Percentiles rank a stretch among this genome's conserved stretches.
Evolutionary conservation across 2,797 vertebrate species (phyloP).

Genomic region (Distichodus sexfasciatus): DNA sequence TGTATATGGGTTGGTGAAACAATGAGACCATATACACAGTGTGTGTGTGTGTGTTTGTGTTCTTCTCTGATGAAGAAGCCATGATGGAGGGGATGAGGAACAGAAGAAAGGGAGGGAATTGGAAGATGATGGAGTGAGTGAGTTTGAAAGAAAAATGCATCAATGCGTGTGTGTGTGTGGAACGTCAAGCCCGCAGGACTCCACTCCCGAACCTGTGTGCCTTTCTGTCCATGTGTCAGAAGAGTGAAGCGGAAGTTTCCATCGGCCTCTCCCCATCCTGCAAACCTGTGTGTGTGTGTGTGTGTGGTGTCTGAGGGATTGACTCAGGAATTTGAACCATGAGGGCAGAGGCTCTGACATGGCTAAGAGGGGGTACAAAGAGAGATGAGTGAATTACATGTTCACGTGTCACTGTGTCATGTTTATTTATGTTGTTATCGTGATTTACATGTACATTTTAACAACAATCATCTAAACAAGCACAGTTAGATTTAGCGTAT

Average conservation of each 20-base stretch:
- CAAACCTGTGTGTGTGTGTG: background rate
- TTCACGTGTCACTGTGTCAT: no score
- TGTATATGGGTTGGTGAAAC: background rate
- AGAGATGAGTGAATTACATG: no score
- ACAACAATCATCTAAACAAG: no score
- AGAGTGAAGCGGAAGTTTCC: background rate
- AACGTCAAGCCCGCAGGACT: background rate
- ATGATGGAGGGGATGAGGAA: no score
- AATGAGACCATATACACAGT: constrained; percentile 6
- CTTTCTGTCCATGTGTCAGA: background rate
- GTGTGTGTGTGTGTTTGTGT: background rate
- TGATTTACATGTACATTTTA: no score
- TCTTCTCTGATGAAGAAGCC: no score
- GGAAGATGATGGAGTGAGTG: constrained; percentile 34
- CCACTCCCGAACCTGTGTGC: background rate
- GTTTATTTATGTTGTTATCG: no score
- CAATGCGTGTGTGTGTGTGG: background rate
- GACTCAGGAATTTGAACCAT: no score
- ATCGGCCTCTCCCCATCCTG: background rate
- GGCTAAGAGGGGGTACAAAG: no score
- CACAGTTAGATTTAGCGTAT: no score
- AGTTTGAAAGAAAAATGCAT: no score
- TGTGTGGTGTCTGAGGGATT: background rate
- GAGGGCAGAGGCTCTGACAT: no score
- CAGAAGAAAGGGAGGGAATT: constrained; percentile 29